A percentile compares a stretch with the other conserved stretches of the same genome.
Evolutionary conservation across 1,140 invertebrate genomes (phyloP).

Genomic region (Berghia stephanieae): DNA sequence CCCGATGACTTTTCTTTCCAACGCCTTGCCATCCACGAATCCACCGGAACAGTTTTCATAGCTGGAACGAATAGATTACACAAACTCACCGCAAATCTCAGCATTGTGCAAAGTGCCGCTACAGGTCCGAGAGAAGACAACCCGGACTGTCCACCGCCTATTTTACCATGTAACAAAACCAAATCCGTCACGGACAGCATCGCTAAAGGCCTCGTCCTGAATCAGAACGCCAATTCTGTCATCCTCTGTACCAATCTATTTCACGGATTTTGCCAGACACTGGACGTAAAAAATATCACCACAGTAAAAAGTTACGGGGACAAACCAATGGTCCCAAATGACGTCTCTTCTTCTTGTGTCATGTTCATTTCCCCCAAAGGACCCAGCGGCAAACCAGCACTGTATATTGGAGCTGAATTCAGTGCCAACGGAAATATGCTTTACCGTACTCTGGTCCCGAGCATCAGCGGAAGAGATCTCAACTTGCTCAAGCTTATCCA

Average conservation of each 20-base stretch:
- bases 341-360: conserved; percentile 90
- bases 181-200: conserved; percentile 84
- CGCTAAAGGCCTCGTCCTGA: conserved; percentile 94
- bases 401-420: conserved; percentile 96
- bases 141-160: conserved; percentile 79
- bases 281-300: conserved; percentile 89
- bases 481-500: conserved; percentile 92
- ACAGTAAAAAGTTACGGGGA: conserved; percentile 81
- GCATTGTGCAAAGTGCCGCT: conserved; percentile 79
- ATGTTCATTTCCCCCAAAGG: conserved; percentile 95
- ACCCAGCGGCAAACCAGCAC: conserved; percentile 80
- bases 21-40: conserved; percentile 72
- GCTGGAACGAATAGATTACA: conserved; percentile 94
- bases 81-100: conserved; percentile 87
- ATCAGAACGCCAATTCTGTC: conserved; percentile 87
- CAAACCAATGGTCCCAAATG: conserved; percentile 94
- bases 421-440: conserved; percentile 62
- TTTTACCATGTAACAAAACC: conserved; percentile 37
- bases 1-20: conserved; percentile 38
- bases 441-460: conserved; percentile 83
- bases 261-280: conserved; percentile 86
- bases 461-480: conserved; percentile 88
- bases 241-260: conserved; percentile 92
- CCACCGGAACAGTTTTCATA: conserved; percentile 90
- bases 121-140: conserved; percentile 93